A percentile compares a stretch with the other conserved stretches of the same genome.
phyloP scores from a whole-genome alignment of 2,888 invertebrate species.

The Xylophagus ater region DNA sequence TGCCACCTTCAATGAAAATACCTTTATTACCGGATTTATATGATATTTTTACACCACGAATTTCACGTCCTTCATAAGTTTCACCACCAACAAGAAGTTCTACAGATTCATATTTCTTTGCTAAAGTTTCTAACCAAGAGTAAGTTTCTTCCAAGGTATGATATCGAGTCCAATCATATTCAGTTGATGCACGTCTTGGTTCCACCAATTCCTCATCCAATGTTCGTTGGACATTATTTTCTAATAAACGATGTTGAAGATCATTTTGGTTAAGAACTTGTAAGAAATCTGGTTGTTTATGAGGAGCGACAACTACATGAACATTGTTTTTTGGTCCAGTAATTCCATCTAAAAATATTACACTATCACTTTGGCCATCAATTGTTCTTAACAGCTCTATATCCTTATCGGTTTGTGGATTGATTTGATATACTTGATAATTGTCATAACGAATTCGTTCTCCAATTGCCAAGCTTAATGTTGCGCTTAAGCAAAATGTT shows the following conservation, averaged over 20 bases:
- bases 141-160: slow-evolving; percentile 33
- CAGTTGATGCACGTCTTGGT: slow-evolving; percentile 16
- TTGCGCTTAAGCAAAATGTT: slow-evolving; percentile 1
- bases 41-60: slow-evolving; percentile 47
- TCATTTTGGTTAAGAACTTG: slow-evolving; percentile 23
- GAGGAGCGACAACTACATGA: too few relatives aligned
- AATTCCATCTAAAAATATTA: too few relatives aligned
- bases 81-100: too few relatives aligned
- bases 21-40: slow-evolving; percentile 41
- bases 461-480: background rate
- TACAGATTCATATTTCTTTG: too few relatives aligned
- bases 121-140: slow-evolving; percentile 41
- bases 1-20: slow-evolving; percentile 51
- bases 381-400: too few relatives aligned
- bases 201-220: slow-evolving; percentile 2
- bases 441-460: slow-evolving; percentile 6
- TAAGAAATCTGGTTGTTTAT: slow-evolving; percentile 29
- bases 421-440: too few relatives aligned
- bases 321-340: too few relatives aligned
- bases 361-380: too few relatives aligned
- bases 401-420: too few relatives aligned
- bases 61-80: slow-evolving; percentile 48
- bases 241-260: background rate
- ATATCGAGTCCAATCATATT: slow-evolving; percentile 23
- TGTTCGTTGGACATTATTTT: slow-evolving; percentile 2